A percentile compares a stretch with the other conserved stretches of the same genome.
These are phyloP conservation scores for Sitodiplosis mosellana DNA, from an alignment of 1,140 invertebrate species.

Conservation along the genomic window DNA sequence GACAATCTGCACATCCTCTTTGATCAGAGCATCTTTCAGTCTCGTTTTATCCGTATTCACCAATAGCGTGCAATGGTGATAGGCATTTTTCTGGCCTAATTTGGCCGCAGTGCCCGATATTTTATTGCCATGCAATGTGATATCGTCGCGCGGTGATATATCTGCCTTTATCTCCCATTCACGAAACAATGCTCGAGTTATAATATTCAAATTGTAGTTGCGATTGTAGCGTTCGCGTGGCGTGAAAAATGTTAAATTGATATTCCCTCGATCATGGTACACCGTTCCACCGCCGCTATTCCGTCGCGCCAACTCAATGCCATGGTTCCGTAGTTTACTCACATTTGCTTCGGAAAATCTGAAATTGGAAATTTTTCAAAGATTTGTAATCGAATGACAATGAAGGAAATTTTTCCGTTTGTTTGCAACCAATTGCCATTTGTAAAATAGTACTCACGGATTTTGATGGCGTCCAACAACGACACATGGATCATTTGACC, in stretches of 20 bases:
- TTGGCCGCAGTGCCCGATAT: conserved; percentile 86
- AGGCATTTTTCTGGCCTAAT: conserved; percentile 62
- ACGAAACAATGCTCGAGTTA: conserved; percentile 56
- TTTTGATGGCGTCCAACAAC: conserved; percentile 95
- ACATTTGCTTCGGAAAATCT: conserved; percentile 74
- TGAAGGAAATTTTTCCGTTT: no score
- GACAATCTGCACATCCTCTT: conserved; percentile 45
- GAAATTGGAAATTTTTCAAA: not conserved
- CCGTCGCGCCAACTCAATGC: conserved; percentile 58
- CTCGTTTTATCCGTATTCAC: conserved; percentile 61
- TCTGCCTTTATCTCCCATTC: conserved; percentile 56
- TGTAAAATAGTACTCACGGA: conserved; percentile 26
- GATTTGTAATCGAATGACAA: no score
- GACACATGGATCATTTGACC: conserved; percentile 82
- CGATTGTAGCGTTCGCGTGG: conserved; percentile 58
- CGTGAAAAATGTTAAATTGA: conserved; percentile 84
- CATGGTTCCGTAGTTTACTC: conserved; percentile 34
- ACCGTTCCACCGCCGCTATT: conserved; percentile 96
- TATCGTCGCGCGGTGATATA: conserved; percentile 64
- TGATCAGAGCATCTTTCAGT: conserved; percentile 43
- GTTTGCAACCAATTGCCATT: not conserved
- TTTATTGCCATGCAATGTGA: conserved; percentile 62
- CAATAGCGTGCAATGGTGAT: conserved; percentile 88
- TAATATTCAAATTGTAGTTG: conserved; percentile 66
- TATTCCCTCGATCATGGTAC: conserved; percentile 86